These are phyloP conservation scores for Sinohyriopsis cumingii DNA, from an alignment of 2,888 invertebrate species.

Conservation along the genomic window DNA sequence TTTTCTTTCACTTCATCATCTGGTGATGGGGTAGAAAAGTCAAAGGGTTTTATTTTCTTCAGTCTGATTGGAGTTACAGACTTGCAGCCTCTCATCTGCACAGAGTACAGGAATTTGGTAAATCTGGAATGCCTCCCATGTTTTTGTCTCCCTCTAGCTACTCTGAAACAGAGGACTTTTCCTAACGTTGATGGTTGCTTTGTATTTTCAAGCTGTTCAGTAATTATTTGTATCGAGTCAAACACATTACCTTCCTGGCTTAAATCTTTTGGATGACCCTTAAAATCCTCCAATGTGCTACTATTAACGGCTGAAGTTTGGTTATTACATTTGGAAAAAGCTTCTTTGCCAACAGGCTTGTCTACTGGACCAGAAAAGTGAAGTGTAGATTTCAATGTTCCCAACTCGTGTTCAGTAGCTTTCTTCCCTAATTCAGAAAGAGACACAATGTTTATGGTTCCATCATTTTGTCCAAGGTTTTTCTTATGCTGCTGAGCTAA, in stretches of 20 bases:
- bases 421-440: background rate
- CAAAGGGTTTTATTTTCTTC: slow-evolving; percentile 71
- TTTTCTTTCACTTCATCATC: slow-evolving; percentile 75
- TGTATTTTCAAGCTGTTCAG: slow-evolving; percentile 1
- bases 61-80: slow-evolving; percentile 5
- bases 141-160: background rate
- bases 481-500: too few relatives aligned
- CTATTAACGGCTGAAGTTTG: too few relatives aligned
- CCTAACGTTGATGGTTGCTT: slow-evolving; percentile 34
- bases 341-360: too few relatives aligned
- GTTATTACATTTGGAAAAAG: too few relatives aligned
- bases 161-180: slow-evolving; percentile 31
- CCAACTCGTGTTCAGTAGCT: background rate
- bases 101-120: slow-evolving; percentile 38
- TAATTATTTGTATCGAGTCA: background rate
- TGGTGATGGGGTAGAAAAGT: slow-evolving; percentile 78
- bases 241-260: background rate
- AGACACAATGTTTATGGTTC: background rate
- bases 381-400: background rate
- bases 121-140: slow-evolving; percentile 7
- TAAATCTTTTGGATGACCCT: too few relatives aligned
- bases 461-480: too few relatives aligned
- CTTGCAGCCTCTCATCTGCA: slow-evolving; percentile 32
- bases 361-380: too few relatives aligned
- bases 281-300: too few relatives aligned